These are phyloP conservation scores for Ariolimax columbianus DNA, from an alignment of 2,888 invertebrate species.

Conservation along the genomic window DNA sequence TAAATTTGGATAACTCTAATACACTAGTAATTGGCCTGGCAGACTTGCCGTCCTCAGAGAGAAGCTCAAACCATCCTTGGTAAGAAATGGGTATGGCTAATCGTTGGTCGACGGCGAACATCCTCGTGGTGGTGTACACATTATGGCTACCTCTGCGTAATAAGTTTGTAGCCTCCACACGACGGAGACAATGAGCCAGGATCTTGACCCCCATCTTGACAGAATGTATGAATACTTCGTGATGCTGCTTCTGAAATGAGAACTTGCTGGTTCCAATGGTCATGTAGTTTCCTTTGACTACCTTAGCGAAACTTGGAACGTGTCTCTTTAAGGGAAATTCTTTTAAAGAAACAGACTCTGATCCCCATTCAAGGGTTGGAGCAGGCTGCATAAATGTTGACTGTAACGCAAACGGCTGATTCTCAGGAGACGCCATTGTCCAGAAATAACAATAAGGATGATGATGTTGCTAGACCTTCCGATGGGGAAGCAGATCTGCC, in stretches of 20 bases:
- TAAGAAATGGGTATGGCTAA: slow-evolving; percentile 94
- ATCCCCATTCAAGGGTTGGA: slow-evolving; percentile 68
- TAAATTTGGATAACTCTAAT: slow-evolving; percentile 84
- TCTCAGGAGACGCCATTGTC: slow-evolving; percentile 16
- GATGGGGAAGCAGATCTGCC: too few species aligned
- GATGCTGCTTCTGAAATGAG: slow-evolving; percentile 83
- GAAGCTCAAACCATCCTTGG: slow-evolving; percentile 93
- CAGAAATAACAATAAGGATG: too few species aligned
- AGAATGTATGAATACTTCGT: slow-evolving; percentile 90
- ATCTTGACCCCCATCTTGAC: slow-evolving; percentile 86
- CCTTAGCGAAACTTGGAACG: slow-evolving; percentile 91
- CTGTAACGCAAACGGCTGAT: not conserved
- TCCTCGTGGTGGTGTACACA: slow-evolving; percentile 52
- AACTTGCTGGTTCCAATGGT: slow-evolving; percentile 91
- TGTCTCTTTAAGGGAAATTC: slow-evolving; percentile 84
- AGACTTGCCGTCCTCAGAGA: slow-evolving; percentile 95
- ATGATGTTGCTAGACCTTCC: too few species aligned
- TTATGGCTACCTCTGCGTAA: slow-evolving; percentile 55
- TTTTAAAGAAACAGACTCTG: slow-evolving; percentile 72
- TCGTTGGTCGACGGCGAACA: slow-evolving; percentile 79
- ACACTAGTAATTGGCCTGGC: slow-evolving; percentile 94
- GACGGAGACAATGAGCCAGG: slow-evolving; percentile 71
- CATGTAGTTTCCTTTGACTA: slow-evolving; percentile 95
- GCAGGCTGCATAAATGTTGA: slow-evolving; percentile 28
- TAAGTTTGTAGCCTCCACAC: slow-evolving; percentile 58